These are phyloP conservation scores for Rhynchophorus ferrugineus DNA, from an alignment of 1,140 invertebrate species.

Conservation along the genomic window DNA sequence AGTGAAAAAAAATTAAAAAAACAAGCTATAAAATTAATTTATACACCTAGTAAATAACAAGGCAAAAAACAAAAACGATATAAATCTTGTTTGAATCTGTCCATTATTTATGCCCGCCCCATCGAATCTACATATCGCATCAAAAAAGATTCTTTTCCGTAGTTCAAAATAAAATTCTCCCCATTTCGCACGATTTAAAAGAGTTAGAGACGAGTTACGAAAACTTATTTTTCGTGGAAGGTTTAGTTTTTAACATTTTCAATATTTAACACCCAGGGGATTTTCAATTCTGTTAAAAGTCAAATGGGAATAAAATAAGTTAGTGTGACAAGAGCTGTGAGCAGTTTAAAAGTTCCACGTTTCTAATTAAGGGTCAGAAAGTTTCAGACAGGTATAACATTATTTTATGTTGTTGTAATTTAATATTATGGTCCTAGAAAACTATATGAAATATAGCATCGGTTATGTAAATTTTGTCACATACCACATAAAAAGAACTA, in stretches of 20 bases:
- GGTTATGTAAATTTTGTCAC: too few species aligned
- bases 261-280: conserved; percentile 8
- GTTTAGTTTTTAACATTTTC: conserved; percentile 18
- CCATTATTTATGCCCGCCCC: conserved; percentile 1
- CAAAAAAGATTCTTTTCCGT: conserved; percentile 11
- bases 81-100: not conserved
- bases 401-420: too few species aligned
- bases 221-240: conserved; percentile 10
- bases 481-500: too few species aligned
- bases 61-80: too few species aligned
- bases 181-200: conserved; percentile 11
- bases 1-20: too few species aligned
- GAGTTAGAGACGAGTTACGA: conserved; percentile 14
- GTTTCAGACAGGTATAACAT: too few species aligned
- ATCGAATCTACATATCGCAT: conserved; percentile 10
- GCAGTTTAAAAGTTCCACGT: not conserved
- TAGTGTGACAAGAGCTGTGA: not conserved
- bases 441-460: too few species aligned
- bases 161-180: conserved; percentile 15
- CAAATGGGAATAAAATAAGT: not conserved
- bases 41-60: too few species aligned
- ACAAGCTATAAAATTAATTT: too few species aligned
- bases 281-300: conserved; percentile 12
- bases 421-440: too few species aligned
- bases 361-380: too few species aligned